Evolutionary conservation across 2,888 invertebrate genomes (phyloP), one percentile per base, ranked within the genome.

Genomic region (Lasius platythorax): DNA sequence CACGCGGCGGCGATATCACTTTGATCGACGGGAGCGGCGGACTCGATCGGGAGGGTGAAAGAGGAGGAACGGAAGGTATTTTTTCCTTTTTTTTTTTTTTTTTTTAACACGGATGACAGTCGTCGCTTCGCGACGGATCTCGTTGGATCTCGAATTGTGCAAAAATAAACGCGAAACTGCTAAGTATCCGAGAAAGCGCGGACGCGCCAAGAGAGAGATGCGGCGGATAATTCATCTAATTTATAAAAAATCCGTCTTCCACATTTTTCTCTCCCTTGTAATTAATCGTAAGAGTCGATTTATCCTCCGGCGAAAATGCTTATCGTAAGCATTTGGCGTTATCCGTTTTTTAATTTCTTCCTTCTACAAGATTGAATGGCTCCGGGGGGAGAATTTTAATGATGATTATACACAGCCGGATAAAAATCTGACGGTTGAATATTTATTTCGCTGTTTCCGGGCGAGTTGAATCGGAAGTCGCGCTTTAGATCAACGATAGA

Each of bases 101-200:
- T 1, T 53, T 23, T 37, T 18, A 15, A 37, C 11, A 12, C 28
- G 64, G 37, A 12, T 28, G n/a, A 23, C 50, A 33, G 15, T 58
- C 33, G 58, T 58, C 70, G 30, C 30, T 43, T 12, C 4, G 63
- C n/a, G 5, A n/a, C 3, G 43, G 9, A 43, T 70, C 3, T 70
- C 12, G 46, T 79, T 61, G 46, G 28, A 33, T 70, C 37, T 46
- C 23, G 23, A 70, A 70, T 79, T 79, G 46, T 70, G 79, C 33
- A 61, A 70, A 64, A 76, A 53, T 30, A 23, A 66, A 28, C 33
- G 30, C 23, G 43, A 63, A 43, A 28, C 30, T 12, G 33, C 23
- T 12, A 63, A 18, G 30, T 64, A 43, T 56, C 33, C 50, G 15
- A 33, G n/a, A 67, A 40, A 67, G 40, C 40, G 40, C 37, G 5